Base-by-base conservation (phyloP, 2,888 invertebrate genomes). In the Cenopis cana region DNA sequence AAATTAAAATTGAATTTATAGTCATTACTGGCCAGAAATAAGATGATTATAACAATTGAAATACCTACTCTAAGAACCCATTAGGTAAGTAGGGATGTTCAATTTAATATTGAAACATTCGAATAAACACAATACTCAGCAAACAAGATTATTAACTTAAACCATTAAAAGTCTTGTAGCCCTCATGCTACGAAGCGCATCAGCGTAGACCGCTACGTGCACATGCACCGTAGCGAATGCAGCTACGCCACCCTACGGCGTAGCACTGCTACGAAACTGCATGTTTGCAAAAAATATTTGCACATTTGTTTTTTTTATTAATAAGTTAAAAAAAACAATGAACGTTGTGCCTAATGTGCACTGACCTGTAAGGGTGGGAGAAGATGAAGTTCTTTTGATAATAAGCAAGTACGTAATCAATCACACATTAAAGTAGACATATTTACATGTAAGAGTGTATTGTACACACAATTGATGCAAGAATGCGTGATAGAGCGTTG, bases 191-290 rank as follows among this genome's bases (percentile, higher is more conserved):
- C 79, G 77, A 78, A 78, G 66, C 76, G 81, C 81, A 81, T 79
- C 60, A n/a, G 81, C 80, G 82, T 75, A 71, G 73, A 76, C 77
- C 75, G 85, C 89, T 89, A 89, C 90, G 36, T 91, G 91, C 90
- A 91, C 62, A 82, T 91, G 91, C 91, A 93, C 74, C 84, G 91
- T 92, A 91, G 92, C 87, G 65, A 76, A 81, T 90, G 91, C 91
- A 90, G 86, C 91, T 91, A 91, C 91, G 86, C 46, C 8, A 71
- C 60, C n/a, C 89, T 90, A 90, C 91, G 86, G 12, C 85, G 92
- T 92, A 92, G 91, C 83, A 69, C 50, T 69, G 83, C 91, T 91
- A 92, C 90, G 89, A 76, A 88, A 91, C 82, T 91, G 91, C 91
- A 91, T 83, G 73, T 76, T 84, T 88, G 87, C 87, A 83, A 84